Evolutionary conservation across 2,888 invertebrate species (phyloP).

Genomic region (Galerucella pusilla): DNA sequence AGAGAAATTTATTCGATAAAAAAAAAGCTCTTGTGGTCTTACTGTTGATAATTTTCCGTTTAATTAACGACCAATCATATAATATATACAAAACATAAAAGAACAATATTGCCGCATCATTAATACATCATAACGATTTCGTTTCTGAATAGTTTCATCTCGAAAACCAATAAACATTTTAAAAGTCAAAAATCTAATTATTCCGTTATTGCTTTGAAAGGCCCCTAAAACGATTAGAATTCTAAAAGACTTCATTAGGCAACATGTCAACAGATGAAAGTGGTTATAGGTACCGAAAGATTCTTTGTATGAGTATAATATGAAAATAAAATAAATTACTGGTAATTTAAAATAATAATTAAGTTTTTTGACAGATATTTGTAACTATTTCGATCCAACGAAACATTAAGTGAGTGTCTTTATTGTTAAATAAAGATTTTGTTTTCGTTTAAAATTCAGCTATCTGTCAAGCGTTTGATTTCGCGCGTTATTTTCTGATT

Average conservation of each 20-base stretch:
- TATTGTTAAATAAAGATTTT: too few species aligned
- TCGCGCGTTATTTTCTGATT: too few species aligned
- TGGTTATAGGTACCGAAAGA: neutral
- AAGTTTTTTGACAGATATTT: too few species aligned
- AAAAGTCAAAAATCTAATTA: constrained; percentile 5
- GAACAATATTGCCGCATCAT: neutral
- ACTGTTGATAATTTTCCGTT: neutral
- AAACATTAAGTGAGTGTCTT: too few species aligned
- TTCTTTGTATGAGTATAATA: neutral
- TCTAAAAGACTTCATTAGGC: constrained; percentile 8
- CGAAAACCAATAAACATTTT: neutral
- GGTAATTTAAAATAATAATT: too few species aligned
- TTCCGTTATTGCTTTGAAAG: neutral
- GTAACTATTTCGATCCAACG: too few species aligned
- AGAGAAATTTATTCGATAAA: too few species aligned
- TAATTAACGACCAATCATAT: neutral
- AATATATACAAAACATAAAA: neutral
- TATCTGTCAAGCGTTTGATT: too few species aligned
- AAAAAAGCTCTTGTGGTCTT: too few species aligned
- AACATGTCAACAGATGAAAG: constrained; percentile 6
- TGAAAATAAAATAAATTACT: too few species aligned
- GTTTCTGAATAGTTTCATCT: neutral
- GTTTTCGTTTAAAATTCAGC: too few species aligned
- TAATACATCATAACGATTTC: neutral
- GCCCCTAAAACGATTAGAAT: neutral